Evolutionary conservation across 2,888 invertebrate genomes (phyloP), one percentile per base, ranked within the genome.

Genomic region (Chydorus sphaericus): DNA sequence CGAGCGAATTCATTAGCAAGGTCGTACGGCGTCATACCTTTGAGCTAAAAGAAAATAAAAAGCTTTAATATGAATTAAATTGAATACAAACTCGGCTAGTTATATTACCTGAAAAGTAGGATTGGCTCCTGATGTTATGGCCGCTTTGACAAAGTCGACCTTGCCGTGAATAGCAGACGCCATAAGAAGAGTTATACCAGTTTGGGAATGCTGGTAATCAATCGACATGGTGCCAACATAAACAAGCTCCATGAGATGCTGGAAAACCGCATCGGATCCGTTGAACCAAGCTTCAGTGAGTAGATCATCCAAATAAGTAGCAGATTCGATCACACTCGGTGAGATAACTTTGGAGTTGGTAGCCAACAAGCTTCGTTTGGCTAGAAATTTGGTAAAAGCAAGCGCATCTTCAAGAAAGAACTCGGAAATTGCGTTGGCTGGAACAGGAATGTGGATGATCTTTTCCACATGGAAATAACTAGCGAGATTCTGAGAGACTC

Each of bases 381-480:
- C 23, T 14, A 44, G 18, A n/a, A 52, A 52, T 31, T 60, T 61
- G 49, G 57, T 62, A 61, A 37, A 52, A 62, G 74, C 73, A 7
- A 93, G 72, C 31, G 91, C 75, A 63, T 92, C 86, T 66, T 92
- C 92, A 26, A 93, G 70, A 66, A 81, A 88, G 66, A 76, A 82
- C 23, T 82, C 77, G 60, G 83, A 78, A 0, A 92, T 89, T 1
- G 82, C 79, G 69, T 76, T 82, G 51, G 80, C 69, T 30, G 83
- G 78, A 0, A 90, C 91, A 37, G 86, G 83, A 56, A 91, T 83
- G 73, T 67, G 76, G 30, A 91, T 73, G 23, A 87, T 78, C 0
- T 83, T 81, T 61, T 87, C 85, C 64, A 78, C 78, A 66, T 79
- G 79, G 70, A 96, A 96, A 69, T 93, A 97, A 36, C 80, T 77